A percentile compares a stretch with the other conserved stretches of the same genome.
Evolutionary conservation across 2,797 vertebrate species (phyloP).

Genomic region (Eidolon dupreanum): DNA sequence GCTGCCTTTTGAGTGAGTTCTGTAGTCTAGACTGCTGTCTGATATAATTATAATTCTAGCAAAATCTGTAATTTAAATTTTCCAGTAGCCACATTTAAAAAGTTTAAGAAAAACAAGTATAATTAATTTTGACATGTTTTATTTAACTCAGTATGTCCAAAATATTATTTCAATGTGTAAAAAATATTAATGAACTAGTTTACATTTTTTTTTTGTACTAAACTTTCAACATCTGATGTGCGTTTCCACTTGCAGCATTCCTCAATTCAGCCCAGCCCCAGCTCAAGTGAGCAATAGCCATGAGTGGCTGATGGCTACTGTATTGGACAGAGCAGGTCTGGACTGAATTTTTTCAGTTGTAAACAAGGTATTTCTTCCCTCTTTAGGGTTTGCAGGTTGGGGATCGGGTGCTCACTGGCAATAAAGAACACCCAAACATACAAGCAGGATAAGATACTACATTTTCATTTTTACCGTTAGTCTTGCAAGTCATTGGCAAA

Average conservation of each 20-base stretch:
- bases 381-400: not conserved
- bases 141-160: not conserved
- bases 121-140: not conserved
- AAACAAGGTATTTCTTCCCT: not conserved
- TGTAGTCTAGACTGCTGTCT: not conserved
- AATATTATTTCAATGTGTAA: not conserved
- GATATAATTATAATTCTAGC: not conserved
- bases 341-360: not conserved
- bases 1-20: not conserved
- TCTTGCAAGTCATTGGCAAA: slow-evolving; percentile 82
- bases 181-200: not conserved
- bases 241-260: not conserved
- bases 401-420: not conserved
- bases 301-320: rapidly evolving
- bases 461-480: slow-evolving; percentile 63
- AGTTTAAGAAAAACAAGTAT: not conserved
- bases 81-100: not conserved
- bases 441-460: not conserved
- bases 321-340: not conserved
- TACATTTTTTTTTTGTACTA: not conserved
- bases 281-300: not conserved
- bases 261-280: not conserved
- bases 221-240: not conserved
- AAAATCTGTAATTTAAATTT: not conserved
- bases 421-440: not conserved